Conservation (phyloP, 2,888 invertebrate genomes). For the Cyclophora albipunctata region DNA sequence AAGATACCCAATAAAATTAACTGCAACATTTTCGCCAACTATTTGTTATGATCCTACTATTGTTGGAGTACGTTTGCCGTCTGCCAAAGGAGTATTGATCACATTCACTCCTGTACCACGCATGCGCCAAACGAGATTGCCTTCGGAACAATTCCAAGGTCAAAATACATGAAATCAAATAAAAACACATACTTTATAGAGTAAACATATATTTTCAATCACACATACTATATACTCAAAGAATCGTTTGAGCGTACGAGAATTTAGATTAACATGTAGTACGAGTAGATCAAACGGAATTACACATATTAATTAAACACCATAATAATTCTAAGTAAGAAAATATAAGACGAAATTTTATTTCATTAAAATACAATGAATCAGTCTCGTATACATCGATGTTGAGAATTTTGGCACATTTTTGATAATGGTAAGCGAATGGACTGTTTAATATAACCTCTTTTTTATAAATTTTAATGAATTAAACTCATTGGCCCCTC, state of each 20-base stretch:
- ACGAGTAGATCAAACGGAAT: too few species aligned
- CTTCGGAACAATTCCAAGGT: constrained; percentile 43
- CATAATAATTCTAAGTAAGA: constrained; percentile 35
- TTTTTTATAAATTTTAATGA: too few species aligned
- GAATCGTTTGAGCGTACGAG: constrained; percentile 34
- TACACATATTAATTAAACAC: too few species aligned
- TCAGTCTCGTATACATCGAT: constrained; percentile 69
- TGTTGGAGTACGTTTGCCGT: constrained; percentile 35
- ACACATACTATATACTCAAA: constrained; percentile 43
- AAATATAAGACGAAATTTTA: constrained; percentile 64
- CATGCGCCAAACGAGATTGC: constrained; percentile 46
- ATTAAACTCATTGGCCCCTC: constrained; percentile 51
- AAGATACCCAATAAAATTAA: constrained; percentile 35
- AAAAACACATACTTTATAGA: constrained; percentile 32
- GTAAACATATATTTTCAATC: constrained; percentile 49
- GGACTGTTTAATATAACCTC: constrained; percentile 7
- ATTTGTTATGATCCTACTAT: constrained; percentile 47
- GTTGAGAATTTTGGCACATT: constrained; percentile 45
- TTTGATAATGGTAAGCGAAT: constrained; percentile 22
- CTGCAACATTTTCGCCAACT: constrained; percentile 42
- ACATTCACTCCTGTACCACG: constrained; percentile 34
- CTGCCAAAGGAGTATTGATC: constrained; percentile 54
- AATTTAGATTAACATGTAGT: constrained; percentile 20
- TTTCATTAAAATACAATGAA: constrained; percentile 45
- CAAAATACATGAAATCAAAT: constrained; percentile 31